Conservation (phyloP, 2,888 invertebrate genomes). For the Heliconius erato region DNA sequence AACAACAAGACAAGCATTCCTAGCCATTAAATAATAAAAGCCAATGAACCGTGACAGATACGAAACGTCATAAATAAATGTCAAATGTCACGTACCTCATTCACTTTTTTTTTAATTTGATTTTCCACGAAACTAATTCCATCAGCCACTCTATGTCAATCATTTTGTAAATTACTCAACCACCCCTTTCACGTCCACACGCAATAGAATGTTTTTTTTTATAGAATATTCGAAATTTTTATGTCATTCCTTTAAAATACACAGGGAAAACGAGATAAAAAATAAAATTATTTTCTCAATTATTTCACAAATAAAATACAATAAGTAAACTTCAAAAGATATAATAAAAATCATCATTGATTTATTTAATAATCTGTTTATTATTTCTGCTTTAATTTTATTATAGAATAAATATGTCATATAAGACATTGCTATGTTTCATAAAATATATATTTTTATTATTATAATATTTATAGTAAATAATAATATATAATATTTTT, state of each 20-base stretch:
- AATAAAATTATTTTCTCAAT: neutral
- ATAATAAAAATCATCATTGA: too few relatives aligned
- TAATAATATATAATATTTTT: neutral
- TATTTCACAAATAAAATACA: neutral
- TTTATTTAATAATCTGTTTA: neutral
- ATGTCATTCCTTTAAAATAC: neutral
- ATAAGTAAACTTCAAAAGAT: neutral
- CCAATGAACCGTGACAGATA: slow-evolving; percentile 4
- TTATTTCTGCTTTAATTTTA: neutral
- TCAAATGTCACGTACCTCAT: slow-evolving; percentile 20
- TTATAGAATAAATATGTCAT: neutral
- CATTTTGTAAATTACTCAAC: slow-evolving; percentile 14
- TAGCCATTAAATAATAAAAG: slow-evolving; percentile 19
- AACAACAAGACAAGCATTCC: neutral
- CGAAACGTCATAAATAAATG: slow-evolving; percentile 26
- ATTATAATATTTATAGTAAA: neutral
- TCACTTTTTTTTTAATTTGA: neutral
- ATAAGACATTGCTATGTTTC: neutral
- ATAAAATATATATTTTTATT: neutral
- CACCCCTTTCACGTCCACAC: slow-evolving; percentile 22
- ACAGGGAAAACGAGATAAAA: neutral
- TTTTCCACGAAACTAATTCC: slow-evolving; percentile 24
- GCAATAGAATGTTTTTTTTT: slow-evolving; percentile 9
- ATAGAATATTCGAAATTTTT: neutral
- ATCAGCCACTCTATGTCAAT: slow-evolving; percentile 26